Evolutionary conservation across 2,113 vertebrate genomes (phyloP).

Genomic region (Gallinago jamesoni): DNA sequence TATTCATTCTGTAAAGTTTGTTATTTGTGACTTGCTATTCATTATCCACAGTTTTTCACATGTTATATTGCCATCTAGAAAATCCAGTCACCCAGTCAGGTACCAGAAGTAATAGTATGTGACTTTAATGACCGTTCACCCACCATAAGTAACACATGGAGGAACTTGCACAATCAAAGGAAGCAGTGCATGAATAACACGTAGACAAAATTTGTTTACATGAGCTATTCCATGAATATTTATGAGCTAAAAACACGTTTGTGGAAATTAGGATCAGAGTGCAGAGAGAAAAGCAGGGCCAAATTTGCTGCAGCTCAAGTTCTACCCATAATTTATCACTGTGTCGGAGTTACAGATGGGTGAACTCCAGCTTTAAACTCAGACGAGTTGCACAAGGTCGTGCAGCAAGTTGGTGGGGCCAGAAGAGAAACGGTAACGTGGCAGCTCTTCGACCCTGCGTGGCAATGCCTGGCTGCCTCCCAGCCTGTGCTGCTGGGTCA

Average conservation of each 20-base stretch:
- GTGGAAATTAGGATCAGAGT: constrained; percentile 31
- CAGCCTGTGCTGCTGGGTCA: neutral
- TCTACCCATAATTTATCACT: neutral
- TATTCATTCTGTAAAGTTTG: neutral
- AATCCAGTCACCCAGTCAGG: neutral
- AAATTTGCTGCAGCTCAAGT: neutral
- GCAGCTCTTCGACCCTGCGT: accelerated
- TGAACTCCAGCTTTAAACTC: neutral
- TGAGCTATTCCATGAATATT: constrained; percentile 22
- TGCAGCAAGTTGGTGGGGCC: neutral
- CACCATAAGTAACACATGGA: constrained; percentile 22
- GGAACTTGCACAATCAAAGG: constrained; percentile 15
- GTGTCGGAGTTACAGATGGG: neutral
- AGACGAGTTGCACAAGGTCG: neutral
- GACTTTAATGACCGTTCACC: constrained; percentile 26
- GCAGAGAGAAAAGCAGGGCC: neutral
- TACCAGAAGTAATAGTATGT: constrained; percentile 15
- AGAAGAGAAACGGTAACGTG: neutral
- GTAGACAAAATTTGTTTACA: constrained; percentile 31
- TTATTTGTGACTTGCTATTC: neutral
- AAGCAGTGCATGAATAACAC: constrained; percentile 37
- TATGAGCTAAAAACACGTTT: constrained; percentile 17
- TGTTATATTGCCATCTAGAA: neutral
- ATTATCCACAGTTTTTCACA: neutral
- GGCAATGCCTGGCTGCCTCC: neutral